Evolutionary conservation across 1,140 invertebrate genomes (phyloP), one percentile per base, ranked within the genome.

Genomic region (Ostrea denselamellosa): DNA sequence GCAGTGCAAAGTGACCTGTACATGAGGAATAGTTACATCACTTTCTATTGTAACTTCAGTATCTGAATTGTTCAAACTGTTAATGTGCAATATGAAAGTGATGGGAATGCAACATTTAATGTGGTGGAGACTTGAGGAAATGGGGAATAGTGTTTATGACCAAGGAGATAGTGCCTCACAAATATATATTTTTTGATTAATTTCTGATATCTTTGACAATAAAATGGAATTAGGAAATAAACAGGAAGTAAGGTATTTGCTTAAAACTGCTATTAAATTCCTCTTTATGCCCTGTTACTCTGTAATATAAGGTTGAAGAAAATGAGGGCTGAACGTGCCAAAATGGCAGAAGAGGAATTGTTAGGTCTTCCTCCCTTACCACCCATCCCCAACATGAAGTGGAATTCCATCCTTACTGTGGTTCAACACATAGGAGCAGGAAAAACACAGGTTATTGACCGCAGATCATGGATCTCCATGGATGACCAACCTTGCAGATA

Each of bases 401-500:
- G 92, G 92, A 93, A 94, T 86, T 58, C 90, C 0, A 89, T 92
- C 0, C 88, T 90, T 8, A 88, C 89, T 17, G 87, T 62, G 7
- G 62, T 87, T 51, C 86, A 90, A 14, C 87, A 90, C 25, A 82
- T 81, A 0, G 77, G 82, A 77, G 9, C 58, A 52, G 90, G 87
- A 82, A 65, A 84, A 8, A 89, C 85, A 84, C 77, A 90, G 25
- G 90, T 91, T 34, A 89, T 92, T 44, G 93, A 94, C 83, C 88
- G 93, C 14, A 89, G 90, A 22, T 93, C 93, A 19, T 93, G 92
- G 93, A 92, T 92, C 8, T 89, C 89, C 8, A 82, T 90, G 22
- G 91, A 93, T 44, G 88, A 92, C 51, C 92, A 93, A 71, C 91
- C 91, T 9, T 86, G 91, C 14, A 83, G 92, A 87, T 94, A 94